phyloP scores from a whole-genome alignment of 2,888 invertebrate species.

The Prosopocoilus inquinatus region DNA sequence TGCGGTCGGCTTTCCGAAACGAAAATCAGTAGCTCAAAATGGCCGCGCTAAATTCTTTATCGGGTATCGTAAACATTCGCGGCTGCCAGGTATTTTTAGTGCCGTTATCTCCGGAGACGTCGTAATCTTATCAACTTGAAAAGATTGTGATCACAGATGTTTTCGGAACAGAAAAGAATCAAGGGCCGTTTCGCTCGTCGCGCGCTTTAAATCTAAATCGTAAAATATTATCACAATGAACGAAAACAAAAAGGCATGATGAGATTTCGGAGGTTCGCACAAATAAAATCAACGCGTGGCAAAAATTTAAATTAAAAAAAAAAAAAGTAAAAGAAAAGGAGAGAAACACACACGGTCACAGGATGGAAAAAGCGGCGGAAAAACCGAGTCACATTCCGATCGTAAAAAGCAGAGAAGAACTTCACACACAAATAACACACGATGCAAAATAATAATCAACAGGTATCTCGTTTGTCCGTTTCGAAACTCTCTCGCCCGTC shows the following conservation, averaged over 20 bases:
- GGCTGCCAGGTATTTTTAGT: background rate
- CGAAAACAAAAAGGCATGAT: no score
- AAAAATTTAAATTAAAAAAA: no score
- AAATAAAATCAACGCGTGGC: no score
- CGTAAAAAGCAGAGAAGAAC: background rate
- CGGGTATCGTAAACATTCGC: background rate
- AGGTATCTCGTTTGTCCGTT: background rate
- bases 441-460: background rate
- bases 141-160: slow-evolving; percentile 8
- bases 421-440: background rate
- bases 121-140: slow-evolving; percentile 5
- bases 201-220: no score
- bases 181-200: background rate
- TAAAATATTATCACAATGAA: no score
- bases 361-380: no score
- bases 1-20: background rate
- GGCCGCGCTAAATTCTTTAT: no score
- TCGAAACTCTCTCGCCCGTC: background rate
- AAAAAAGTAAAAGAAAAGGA: no score
- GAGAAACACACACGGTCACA: no score
- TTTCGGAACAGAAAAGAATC: background rate
- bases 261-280: no score
- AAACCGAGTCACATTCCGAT: background rate
- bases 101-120: background rate
- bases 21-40: no score